phyloP scores from a whole-genome alignment of 2,888 invertebrate species.

The Aelia acuminata region DNA sequence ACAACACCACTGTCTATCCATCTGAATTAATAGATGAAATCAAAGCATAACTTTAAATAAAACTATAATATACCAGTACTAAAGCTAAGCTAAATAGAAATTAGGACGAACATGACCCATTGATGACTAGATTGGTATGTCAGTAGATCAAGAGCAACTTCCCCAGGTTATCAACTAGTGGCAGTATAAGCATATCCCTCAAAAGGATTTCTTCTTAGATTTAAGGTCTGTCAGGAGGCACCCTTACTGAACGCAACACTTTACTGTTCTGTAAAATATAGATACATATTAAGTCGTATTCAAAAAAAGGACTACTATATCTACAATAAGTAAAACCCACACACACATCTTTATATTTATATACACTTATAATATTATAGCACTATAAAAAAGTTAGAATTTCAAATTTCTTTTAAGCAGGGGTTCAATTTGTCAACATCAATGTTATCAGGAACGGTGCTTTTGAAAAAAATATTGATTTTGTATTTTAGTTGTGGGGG shows the following conservation, averaged over 20 bases:
- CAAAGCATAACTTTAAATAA: background rate
- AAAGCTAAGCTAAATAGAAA: constrained; percentile 44
- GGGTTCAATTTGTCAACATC: no score
- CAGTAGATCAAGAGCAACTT: constrained; percentile 52
- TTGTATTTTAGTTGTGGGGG: no score
- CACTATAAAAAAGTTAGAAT: no score
- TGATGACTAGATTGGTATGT: constrained; percentile 18
- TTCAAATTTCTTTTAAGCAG: no score
- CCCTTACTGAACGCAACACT: constrained; percentile 80
- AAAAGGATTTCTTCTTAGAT: background rate
- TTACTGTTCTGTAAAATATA: constrained; percentile 80
- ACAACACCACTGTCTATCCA: background rate
- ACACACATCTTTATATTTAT: no score
- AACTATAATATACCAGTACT: background rate
- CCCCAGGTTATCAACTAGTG: constrained; percentile 54
- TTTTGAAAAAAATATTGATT: no score
- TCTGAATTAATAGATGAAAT: background rate
- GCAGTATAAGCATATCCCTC: constrained; percentile 48
- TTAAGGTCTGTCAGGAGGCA: constrained; percentile 75
- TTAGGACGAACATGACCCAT: constrained; percentile 15
- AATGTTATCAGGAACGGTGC: no score
- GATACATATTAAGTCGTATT: constrained; percentile 56
- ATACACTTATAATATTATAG: no score
- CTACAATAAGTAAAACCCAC: no score
- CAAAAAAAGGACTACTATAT: background rate